Conservation (phyloP, 2,888 invertebrate species). For the Gryllus longicercus region DNA sequence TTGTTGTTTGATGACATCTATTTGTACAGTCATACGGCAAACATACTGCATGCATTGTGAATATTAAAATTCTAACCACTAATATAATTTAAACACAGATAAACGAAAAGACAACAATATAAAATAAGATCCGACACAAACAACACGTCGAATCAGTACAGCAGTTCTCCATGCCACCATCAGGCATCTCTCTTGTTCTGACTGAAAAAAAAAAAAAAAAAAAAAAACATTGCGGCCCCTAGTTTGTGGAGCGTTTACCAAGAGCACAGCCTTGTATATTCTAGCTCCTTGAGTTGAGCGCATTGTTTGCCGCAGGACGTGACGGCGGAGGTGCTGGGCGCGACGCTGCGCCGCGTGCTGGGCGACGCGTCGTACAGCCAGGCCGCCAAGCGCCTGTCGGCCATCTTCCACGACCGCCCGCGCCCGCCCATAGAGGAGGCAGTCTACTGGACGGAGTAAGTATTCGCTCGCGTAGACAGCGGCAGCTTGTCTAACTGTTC, state of each 20-base stretch:
- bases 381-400: not conserved
- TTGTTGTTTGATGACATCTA: too few relatives aligned
- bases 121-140: not conserved
- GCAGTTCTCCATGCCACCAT: too few relatives aligned
- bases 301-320: not conserved
- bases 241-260: too few relatives aligned
- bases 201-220: too few relatives aligned
- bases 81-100: too few relatives aligned
- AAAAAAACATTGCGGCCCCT: too few relatives aligned
- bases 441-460: constrained; percentile 18
- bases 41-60: too few relatives aligned
- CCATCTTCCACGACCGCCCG: constrained; percentile 18
- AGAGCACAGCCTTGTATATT: not conserved
- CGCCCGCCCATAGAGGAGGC: not conserved
- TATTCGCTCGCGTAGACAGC: not conserved
- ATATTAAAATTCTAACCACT: too few relatives aligned
- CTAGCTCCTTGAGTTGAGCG: not conserved
- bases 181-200: too few relatives aligned
- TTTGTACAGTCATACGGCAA: too few relatives aligned
- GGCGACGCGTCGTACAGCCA: not conserved
- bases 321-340: not conserved
- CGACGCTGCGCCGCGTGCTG: not conserved
- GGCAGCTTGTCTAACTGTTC: too few relatives aligned
- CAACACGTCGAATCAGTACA: too few relatives aligned
- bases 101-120: not conserved